Evolutionary conservation across 2,888 invertebrate genomes (phyloP).

Genomic region (Harpalus rubripes): DNA sequence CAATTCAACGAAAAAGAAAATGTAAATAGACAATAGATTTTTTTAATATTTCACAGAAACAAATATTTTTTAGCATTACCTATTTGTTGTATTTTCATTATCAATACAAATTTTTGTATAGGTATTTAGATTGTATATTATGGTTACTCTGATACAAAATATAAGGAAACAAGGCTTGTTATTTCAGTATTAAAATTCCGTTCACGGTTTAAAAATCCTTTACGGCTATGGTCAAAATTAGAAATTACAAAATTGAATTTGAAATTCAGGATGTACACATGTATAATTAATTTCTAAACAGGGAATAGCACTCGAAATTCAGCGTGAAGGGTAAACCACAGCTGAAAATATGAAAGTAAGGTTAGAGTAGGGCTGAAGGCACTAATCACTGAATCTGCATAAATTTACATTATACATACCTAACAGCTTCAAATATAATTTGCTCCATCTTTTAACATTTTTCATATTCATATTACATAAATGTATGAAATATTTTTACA

Average conservation of each 20-base stretch:
- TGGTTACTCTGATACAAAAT: too few relatives aligned
- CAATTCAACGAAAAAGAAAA: too few relatives aligned
- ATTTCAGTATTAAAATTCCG: neutral
- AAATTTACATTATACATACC: conserved; percentile 42
- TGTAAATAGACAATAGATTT: too few relatives aligned
- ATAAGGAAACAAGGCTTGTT: neutral
- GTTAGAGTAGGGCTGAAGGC: conserved; percentile 21
- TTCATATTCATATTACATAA: conserved; percentile 39
- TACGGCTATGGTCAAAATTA: conserved; percentile 9
- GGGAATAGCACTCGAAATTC: conserved; percentile 26
- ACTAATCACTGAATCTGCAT: conserved; percentile 46
- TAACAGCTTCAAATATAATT: conserved; percentile 39
- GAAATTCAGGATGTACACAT: conserved; percentile 4
- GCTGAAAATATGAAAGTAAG: conserved; percentile 48
- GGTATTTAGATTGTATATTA: too few relatives aligned
- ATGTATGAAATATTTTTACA: conserved; percentile 4
- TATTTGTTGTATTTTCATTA: too few relatives aligned
- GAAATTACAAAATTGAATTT: conserved; percentile 26
- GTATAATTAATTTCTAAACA: conserved; percentile 43
- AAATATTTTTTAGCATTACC: too few relatives aligned
- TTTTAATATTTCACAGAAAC: too few relatives aligned
- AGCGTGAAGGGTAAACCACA: conserved; percentile 36
- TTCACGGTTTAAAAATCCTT: neutral
- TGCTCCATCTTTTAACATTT: conserved; percentile 36
- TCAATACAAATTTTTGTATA: too few relatives aligned